Evolutionary conservation across 2,888 invertebrate genomes (phyloP).

Genomic region (Bombylius discolor): DNA sequence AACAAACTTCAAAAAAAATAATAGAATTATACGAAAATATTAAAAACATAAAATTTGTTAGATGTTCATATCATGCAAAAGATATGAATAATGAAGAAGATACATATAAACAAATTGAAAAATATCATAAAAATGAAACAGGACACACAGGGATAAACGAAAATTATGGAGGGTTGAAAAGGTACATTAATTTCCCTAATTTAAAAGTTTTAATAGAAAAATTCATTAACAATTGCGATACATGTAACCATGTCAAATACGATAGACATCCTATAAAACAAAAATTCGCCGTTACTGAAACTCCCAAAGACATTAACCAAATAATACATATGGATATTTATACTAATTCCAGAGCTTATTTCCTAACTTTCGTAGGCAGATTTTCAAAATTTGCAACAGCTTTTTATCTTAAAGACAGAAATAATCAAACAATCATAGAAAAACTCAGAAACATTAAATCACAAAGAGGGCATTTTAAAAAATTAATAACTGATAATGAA

Average conservation of each 20-base stretch:
- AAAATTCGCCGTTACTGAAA: neutral
- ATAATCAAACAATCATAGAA: slow-evolving; percentile 11
- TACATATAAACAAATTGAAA: neutral
- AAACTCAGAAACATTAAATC: slow-evolving; percentile 9
- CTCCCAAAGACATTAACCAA: slow-evolving; percentile 1
- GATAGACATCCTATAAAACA: neutral
- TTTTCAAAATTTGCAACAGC: slow-evolving; percentile 14
- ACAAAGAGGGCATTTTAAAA: slow-evolving; percentile 7
- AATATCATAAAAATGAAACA: slow-evolving; percentile 1
- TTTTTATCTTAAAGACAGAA: slow-evolving; percentile 12
- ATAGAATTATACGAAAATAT: neutral
- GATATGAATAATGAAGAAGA: neutral
- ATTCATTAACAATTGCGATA: slow-evolving; percentile 1
- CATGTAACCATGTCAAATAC: too few species aligned
- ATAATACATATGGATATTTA: slow-evolving; percentile 1
- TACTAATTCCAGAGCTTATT: neutral
- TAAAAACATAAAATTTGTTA: neutral
- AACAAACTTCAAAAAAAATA: neutral
- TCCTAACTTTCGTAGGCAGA: neutral
- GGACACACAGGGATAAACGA: neutral
- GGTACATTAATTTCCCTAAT: neutral
- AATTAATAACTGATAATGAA: slow-evolving; percentile 15
- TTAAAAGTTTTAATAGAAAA: neutral
- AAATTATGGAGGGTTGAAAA: neutral
- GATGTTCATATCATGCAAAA: neutral